Conservation (phyloP, 2,888 invertebrate species). For the Buathra laborator region DNA sequence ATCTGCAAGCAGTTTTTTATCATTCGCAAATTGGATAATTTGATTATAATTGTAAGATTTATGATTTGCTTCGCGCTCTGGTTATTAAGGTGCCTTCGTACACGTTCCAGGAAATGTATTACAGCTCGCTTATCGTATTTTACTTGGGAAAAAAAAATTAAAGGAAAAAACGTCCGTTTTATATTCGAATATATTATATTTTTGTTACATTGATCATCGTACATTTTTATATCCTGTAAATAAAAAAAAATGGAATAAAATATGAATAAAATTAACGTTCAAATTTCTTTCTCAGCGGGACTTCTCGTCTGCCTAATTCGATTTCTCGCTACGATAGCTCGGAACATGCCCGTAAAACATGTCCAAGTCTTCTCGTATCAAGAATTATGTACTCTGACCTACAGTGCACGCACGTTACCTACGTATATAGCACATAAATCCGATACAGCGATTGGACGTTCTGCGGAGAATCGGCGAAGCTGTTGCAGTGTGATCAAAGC, state of each 20-base stretch:
- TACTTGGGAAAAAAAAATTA: no score
- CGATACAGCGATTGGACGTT: conserved; percentile 19
- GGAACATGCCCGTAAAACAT: not conserved
- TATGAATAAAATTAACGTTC: not conserved
- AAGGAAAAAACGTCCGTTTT: no score
- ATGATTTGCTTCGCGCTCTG: no score
- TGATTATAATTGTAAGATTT: no score
- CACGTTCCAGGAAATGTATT: no score
- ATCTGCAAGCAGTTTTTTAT: no score
- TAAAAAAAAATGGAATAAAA: not conserved
- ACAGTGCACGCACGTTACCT: not conserved
- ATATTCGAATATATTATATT: no score
- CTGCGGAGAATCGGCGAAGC: not conserved
- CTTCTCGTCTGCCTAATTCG: not conserved
- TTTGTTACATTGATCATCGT: no score
- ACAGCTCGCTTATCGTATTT: no score
- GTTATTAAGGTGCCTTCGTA: no score
- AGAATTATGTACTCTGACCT: not conserved
- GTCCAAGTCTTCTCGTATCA: not conserved
- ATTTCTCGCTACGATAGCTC: not conserved
- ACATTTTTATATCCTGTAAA: not conserved
- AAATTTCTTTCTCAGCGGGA: not conserved
- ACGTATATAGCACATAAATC: not conserved
- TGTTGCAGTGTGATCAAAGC: not conserved
- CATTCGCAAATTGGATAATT: no score